Percentiles rank a stretch among this genome's conserved stretches.
phyloP scores from a whole-genome alignment of 2,113 vertebrate genomes.

The Mus musculus region DNA sequence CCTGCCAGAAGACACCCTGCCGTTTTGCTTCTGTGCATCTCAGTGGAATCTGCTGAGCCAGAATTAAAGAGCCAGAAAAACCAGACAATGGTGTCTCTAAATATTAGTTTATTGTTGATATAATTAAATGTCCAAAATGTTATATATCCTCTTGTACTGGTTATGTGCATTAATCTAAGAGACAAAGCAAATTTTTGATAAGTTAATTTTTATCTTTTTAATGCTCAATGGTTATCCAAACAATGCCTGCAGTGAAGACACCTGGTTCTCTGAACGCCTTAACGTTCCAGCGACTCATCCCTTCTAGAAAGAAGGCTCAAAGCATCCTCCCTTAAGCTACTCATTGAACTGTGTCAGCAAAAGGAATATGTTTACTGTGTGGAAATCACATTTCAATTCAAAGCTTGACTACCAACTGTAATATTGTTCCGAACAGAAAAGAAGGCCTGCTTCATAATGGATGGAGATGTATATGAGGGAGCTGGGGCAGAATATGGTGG shows the following conservation, averaged over 20 bases:
- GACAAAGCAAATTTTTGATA: conserved; percentile 1
- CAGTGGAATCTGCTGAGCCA: conserved; percentile 77
- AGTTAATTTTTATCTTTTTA: background rate
- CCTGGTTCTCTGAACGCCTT: background rate
- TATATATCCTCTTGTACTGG: background rate
- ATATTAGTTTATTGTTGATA: conserved; percentile 15
- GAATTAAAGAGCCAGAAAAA: conserved; percentile 17
- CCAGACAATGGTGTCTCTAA: conserved; percentile 2
- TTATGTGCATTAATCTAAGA: conserved; percentile 25
- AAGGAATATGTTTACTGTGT: conserved; percentile 21
- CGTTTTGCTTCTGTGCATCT: conserved; percentile 74
- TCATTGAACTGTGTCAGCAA: conserved; percentile 1
- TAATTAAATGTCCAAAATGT: conserved; percentile 36
- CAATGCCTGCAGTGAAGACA: conserved; percentile 17
- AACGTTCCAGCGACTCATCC: background rate
- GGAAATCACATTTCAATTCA: conserved; percentile 40
- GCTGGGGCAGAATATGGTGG: background rate
- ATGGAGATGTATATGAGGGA: background rate
- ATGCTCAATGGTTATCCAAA: conserved; percentile 31
- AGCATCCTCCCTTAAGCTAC: background rate
- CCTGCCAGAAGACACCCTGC: conserved; percentile 54
- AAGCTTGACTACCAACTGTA: background rate
- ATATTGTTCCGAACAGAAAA: conserved; percentile 48
- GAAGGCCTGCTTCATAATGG: background rate
- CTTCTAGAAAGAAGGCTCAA: background rate